These are phyloP conservation scores for Volucella inanis DNA, from an alignment of 2,888 invertebrate genomes.

Conservation along the genomic window DNA sequence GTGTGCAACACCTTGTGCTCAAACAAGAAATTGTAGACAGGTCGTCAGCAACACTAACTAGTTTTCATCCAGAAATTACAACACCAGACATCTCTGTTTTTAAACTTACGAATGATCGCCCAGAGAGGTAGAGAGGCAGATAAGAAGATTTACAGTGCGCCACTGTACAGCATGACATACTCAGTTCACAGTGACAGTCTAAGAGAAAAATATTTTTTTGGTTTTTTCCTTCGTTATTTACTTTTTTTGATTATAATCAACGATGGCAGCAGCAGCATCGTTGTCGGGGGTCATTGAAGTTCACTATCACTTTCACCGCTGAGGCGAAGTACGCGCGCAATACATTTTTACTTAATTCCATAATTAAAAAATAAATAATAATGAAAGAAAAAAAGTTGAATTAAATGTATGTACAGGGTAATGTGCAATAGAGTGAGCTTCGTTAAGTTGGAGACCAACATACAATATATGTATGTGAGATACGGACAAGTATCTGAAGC, in stretches of 20 bases:
- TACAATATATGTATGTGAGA: neutral
- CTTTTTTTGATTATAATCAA: conserved; percentile 28
- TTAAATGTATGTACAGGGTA: conserved; percentile 44
- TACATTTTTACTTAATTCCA: conserved; percentile 52
- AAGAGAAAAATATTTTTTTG: conserved; percentile 57
- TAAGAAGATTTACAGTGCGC: neutral
- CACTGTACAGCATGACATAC: conserved; percentile 44
- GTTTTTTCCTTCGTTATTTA: conserved; percentile 34
- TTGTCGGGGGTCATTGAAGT: conserved; percentile 80
- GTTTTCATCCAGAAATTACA: conserved; percentile 68
- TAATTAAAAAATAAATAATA: conserved; percentile 59
- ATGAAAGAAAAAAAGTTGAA: conserved; percentile 18
- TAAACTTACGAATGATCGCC: neutral
- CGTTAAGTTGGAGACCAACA: conserved; percentile 5
- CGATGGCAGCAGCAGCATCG: conserved; percentile 40
- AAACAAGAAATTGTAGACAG: conserved; percentile 53
- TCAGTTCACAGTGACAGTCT: conserved; percentile 48
- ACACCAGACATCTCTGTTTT: conserved; percentile 48
- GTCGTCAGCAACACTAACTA: conserved; percentile 61
- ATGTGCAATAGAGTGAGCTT: conserved; percentile 32
- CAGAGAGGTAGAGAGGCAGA: no score
- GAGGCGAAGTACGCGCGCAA: conserved; percentile 22
- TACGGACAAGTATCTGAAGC: conserved; percentile 32
- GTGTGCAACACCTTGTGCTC: conserved; percentile 25
- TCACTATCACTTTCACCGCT: conserved; percentile 82